Evolutionary conservation across 2,888 invertebrate genomes (phyloP).

Genomic region (Eurytoma californica): DNA sequence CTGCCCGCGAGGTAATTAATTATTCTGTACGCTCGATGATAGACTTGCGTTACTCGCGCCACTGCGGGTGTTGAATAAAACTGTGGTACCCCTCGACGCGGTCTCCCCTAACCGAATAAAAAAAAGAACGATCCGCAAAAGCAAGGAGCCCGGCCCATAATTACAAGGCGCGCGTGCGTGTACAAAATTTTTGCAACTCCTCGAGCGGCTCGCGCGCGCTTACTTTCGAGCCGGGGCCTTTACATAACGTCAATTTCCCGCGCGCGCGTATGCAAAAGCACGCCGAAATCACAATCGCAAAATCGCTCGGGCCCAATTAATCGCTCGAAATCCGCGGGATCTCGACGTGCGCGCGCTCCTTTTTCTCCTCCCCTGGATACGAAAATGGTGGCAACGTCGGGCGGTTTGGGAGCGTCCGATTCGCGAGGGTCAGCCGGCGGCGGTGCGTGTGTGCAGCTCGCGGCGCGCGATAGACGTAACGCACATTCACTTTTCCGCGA

Average conservation of each 20-base stretch:
- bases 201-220: not conserved
- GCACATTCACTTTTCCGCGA: slow-evolving; percentile 34
- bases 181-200: slow-evolving; percentile 31
- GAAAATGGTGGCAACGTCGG: not conserved
- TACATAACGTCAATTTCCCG: slow-evolving; percentile 47
- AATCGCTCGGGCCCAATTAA: slow-evolving; percentile 34
- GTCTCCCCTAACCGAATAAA: not conserved
- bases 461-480: slow-evolving; percentile 14
- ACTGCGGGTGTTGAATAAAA: not conserved
- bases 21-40: too few species aligned
- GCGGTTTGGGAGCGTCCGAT: not conserved
- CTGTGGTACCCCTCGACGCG: not conserved
- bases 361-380: not conserved
- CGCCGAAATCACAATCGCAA: slow-evolving; percentile 40
- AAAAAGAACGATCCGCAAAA: not conserved
- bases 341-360: too few species aligned
- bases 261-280: slow-evolving; percentile 22
- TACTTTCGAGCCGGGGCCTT: slow-evolving; percentile 36
- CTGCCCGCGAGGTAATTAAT: too few species aligned
- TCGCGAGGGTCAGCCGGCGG: not conserved
- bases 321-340: not conserved
- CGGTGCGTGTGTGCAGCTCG: not conserved
- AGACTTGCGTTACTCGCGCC: not conserved
- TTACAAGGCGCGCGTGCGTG: slow-evolving; percentile 21
- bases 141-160: not conserved